Conservation (phyloP, 1,140 invertebrate species). For the Temnothorax nylanderi region DNA sequence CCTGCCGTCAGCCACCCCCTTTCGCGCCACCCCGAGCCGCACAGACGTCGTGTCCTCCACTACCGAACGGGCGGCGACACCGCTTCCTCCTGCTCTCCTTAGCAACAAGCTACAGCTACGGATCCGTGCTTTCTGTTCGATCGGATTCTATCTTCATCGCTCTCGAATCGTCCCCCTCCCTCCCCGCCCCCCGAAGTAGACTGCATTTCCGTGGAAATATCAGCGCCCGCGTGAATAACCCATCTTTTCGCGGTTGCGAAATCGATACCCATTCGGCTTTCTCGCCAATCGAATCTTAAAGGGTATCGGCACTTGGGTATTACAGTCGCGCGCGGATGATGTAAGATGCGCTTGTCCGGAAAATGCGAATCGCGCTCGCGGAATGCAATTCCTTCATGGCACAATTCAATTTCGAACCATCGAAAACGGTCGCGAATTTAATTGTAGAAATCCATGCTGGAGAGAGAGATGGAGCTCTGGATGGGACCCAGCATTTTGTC, state of each 20-base stretch:
- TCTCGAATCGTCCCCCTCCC: neutral
- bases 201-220: constrained; percentile 54
- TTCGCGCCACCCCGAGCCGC: constrained; percentile 38
- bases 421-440: constrained; percentile 24
- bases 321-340: constrained; percentile 6
- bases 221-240: constrained; percentile 40
- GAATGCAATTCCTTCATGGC: constrained; percentile 2
- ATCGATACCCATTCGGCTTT: constrained; percentile 24
- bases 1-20: constrained; percentile 45
- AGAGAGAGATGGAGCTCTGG: neutral
- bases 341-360: constrained; percentile 8
- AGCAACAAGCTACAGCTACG: constrained; percentile 56
- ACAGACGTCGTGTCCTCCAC: constrained; percentile 45
- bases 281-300: constrained; percentile 46
- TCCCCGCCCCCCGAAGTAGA: neutral
- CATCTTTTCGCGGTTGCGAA: constrained; percentile 48
- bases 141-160: constrained; percentile 45
- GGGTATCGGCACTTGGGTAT: constrained; percentile 16
- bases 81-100: constrained; percentile 57
- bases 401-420: constrained; percentile 11
- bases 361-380: constrained; percentile 31
- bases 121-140: constrained; percentile 25
- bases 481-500: neutral
- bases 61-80: constrained; percentile 50
- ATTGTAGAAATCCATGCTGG: neutral